Evolutionary conservation across 1,140 invertebrate species (phyloP).

Genomic region (Colletes latitarsis): DNA sequence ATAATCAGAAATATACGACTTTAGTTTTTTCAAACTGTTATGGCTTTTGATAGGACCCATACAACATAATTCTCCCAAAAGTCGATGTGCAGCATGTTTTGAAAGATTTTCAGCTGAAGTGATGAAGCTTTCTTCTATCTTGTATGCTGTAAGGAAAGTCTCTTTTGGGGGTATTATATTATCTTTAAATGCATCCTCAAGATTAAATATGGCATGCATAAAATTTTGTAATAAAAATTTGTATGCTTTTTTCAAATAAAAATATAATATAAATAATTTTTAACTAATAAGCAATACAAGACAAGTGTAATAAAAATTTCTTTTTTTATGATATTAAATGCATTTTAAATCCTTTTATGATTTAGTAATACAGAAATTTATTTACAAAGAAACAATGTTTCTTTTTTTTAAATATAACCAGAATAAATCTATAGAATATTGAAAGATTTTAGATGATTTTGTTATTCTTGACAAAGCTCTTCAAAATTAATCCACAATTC

Average conservation of each 20-base stretch:
- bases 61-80: slow-evolving; percentile 73
- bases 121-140: slow-evolving; percentile 56
- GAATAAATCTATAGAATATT: no score
- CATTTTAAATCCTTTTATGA: slow-evolving; percentile 2
- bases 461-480: no score
- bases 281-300: not conserved
- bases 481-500: no score
- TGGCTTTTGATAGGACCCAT: slow-evolving; percentile 77
- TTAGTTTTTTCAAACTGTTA: slow-evolving; percentile 74
- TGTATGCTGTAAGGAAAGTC: slow-evolving; percentile 77
- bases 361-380: slow-evolving; percentile 4
- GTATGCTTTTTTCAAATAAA: slow-evolving; percentile 12
- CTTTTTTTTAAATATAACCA: no score
- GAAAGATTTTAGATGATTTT: no score
- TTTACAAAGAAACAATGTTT: not conserved
- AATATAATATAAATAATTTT: not conserved
- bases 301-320: not conserved
- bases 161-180: slow-evolving; percentile 75
- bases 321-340: not conserved
- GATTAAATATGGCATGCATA: not conserved
- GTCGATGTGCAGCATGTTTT: slow-evolving; percentile 69
- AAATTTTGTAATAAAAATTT: slow-evolving; percentile 15
- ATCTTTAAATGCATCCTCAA: slow-evolving; percentile 44
- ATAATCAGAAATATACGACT: slow-evolving; percentile 65
- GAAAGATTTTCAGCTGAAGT: slow-evolving; percentile 69